Conservation (phyloP, 2,113 vertebrate species). For the Caranx ignobilis region DNA sequence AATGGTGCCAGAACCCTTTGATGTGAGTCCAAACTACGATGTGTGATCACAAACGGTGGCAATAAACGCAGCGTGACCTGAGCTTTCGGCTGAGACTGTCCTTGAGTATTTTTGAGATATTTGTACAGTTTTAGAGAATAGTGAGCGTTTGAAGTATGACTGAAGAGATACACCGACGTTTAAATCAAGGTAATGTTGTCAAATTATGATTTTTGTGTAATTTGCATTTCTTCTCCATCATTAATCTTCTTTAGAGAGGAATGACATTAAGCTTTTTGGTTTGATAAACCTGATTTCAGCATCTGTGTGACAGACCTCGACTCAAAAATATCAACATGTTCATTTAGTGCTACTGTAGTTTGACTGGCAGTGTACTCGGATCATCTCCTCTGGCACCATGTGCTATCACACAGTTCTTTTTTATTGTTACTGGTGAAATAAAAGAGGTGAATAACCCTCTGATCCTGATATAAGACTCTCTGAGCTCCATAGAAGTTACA, state of each 20-base stretch:
- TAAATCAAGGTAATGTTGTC: neutral
- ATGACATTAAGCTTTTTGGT: neutral
- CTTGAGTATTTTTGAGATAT: conserved; percentile 14
- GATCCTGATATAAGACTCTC: conserved; percentile 26
- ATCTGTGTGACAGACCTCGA: neutral
- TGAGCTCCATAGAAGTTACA: conserved; percentile 1
- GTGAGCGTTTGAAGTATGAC: neutral
- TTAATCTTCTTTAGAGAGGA: conserved; percentile 3
- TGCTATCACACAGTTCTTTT: neutral
- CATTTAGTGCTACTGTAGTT: conserved; percentile 31
- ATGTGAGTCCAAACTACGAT: conserved; percentile 13
- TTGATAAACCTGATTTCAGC: neutral
- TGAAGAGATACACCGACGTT: conserved; percentile 25
- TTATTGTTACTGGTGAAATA: conserved; percentile 1
- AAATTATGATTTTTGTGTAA: neutral
- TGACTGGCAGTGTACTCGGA: conserved; percentile 69
- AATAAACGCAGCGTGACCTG: conserved; percentile 53
- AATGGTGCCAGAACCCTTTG: conserved; percentile 12
- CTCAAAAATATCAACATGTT: conserved; percentile 3
- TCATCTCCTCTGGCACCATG: conserved; percentile 37
- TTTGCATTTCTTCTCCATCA: neutral
- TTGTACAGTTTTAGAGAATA: neutral
- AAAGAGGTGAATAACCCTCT: conserved; percentile 9
- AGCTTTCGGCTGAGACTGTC: conserved; percentile 50
- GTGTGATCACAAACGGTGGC: conserved; percentile 31